Percentiles rank a stretch among this genome's conserved stretches.
Evolutionary conservation across 2,113 vertebrate species (phyloP).

Genomic region (Hydrochoerus hydrochaeris): DNA sequence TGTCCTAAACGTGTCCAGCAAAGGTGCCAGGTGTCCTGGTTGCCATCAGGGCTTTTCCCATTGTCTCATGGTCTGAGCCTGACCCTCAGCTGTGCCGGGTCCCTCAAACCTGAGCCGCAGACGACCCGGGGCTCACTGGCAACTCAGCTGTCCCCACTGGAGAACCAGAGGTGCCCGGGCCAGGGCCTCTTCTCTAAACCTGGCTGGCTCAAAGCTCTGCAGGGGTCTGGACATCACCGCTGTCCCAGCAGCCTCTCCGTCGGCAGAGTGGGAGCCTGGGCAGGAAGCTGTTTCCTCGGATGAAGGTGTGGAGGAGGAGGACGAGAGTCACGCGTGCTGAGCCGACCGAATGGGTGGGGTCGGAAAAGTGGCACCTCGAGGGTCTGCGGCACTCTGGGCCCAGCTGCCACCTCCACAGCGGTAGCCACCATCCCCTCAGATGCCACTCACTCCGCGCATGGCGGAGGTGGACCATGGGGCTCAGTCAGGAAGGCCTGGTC

Average conservation of each 20-base stretch:
- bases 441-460: no score
- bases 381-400: background rate
- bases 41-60: background rate
- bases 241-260: no score
- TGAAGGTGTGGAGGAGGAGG: slow-evolving; percentile 69
- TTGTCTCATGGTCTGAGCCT: slow-evolving; percentile 13
- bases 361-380: slow-evolving; percentile 38
- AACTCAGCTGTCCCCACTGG: slow-evolving; percentile 55
- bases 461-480: no score
- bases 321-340: slow-evolving; percentile 54
- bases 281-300: slow-evolving; percentile 58
- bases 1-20: slow-evolving; percentile 63
- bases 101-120: background rate
- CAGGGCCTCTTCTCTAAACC: slow-evolving; percentile 1
- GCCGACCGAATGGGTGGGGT: slow-evolving; percentile 52
- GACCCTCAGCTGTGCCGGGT: background rate
- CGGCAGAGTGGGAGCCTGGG: no score
- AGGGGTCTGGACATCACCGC: background rate
- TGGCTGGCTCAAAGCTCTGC: slow-evolving; percentile 22
- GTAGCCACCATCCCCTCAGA: background rate
- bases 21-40: background rate
- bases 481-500: no score
- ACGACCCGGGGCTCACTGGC: background rate
- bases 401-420: background rate
- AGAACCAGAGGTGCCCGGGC: background rate